These are phyloP conservation scores for Agriopis leucophaearia DNA, from an alignment of 2,888 invertebrate genomes.

Conservation along the genomic window DNA sequence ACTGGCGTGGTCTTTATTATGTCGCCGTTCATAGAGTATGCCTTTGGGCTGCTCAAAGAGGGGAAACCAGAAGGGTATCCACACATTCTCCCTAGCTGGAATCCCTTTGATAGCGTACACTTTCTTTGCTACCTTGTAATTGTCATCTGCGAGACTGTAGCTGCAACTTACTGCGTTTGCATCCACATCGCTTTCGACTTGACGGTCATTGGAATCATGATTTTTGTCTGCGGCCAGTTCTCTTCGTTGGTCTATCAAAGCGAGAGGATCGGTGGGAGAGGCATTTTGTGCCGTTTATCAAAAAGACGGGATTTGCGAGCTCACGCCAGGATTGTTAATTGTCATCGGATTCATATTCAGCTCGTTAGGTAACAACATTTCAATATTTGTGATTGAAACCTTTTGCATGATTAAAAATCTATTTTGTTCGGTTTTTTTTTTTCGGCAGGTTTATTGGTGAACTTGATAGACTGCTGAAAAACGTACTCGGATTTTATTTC, in stretches of 20 bases:
- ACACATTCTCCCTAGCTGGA: conserved; percentile 71
- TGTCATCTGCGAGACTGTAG: conserved; percentile 59
- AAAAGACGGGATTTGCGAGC: conserved; percentile 63
- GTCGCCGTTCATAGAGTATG: conserved; percentile 69
- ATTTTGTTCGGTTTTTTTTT: conserved; percentile 32
- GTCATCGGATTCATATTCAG: conserved; percentile 60
- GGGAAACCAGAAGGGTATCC: conserved; percentile 51
- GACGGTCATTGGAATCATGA: conserved; percentile 67
- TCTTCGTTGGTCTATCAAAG: conserved; percentile 59
- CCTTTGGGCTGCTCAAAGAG: conserved; percentile 46
- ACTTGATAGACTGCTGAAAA: conserved; percentile 57
- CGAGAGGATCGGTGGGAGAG: conserved; percentile 64
- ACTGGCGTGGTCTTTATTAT: conserved; percentile 62
- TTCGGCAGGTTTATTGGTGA: conserved; percentile 58
- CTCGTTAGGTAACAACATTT: conserved; percentile 61
- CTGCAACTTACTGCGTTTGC: conserved; percentile 63
- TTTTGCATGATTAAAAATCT: background rate
- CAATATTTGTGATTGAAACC: background rate
- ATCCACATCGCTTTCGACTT: conserved; percentile 70
- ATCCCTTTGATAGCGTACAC: conserved; percentile 57
- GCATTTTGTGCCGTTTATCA: conserved; percentile 49
- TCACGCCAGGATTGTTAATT: conserved; percentile 62
- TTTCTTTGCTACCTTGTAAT: conserved; percentile 57
- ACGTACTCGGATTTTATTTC: conserved; percentile 73
- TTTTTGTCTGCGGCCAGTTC: conserved; percentile 73